Percentiles rank a stretch among this genome's conserved stretches.
phyloP scores from a whole-genome alignment of 2,888 invertebrate genomes.

The Eilema griseolum region DNA sequence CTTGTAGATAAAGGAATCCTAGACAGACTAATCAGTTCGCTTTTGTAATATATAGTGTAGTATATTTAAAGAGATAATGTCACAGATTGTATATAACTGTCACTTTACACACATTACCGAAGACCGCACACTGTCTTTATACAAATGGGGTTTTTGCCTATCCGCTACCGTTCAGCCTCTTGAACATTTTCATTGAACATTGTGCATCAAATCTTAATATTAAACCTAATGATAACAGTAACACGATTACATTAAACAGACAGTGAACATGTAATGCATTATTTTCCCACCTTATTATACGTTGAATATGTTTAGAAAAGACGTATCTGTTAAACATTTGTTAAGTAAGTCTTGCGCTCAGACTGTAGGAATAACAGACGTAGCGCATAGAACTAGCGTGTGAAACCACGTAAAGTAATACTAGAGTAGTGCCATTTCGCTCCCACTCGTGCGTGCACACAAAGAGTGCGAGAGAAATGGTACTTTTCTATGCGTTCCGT shows the following conservation, averaged over 20 bases:
- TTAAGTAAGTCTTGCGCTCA: too few relatives aligned
- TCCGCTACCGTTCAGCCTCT: slow-evolving; percentile 51
- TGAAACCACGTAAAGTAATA: too few relatives aligned
- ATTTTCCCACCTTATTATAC: slow-evolving; percentile 66
- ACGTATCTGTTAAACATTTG: slow-evolving; percentile 62
- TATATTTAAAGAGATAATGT: slow-evolving; percentile 27
- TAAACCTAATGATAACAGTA: slow-evolving; percentile 76
- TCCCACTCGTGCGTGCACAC: too few relatives aligned
- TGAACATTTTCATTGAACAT: slow-evolving; percentile 71
- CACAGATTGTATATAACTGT: slow-evolving; percentile 42
- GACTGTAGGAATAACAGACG: too few relatives aligned
- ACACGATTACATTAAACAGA: slow-evolving; percentile 77
- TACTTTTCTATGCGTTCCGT: too few relatives aligned
- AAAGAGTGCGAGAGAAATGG: too few relatives aligned
- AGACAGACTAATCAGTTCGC: slow-evolving; percentile 4
- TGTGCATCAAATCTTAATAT: slow-evolving; percentile 73
- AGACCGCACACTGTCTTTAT: slow-evolving; percentile 40
- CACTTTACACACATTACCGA: slow-evolving; percentile 30
- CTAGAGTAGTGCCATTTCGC: too few relatives aligned
- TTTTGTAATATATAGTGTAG: neutral
- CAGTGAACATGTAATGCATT: slow-evolving; percentile 76
- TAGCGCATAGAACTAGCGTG: too few relatives aligned
- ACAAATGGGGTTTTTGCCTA: slow-evolving; percentile 53
- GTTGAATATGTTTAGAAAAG: slow-evolving; percentile 55
- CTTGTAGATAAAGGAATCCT: neutral